Evolutionary conservation across 2,113 vertebrate species (phyloP), one percentile per base, ranked within the genome.

Genomic region (Anguilla rostrata): DNA sequence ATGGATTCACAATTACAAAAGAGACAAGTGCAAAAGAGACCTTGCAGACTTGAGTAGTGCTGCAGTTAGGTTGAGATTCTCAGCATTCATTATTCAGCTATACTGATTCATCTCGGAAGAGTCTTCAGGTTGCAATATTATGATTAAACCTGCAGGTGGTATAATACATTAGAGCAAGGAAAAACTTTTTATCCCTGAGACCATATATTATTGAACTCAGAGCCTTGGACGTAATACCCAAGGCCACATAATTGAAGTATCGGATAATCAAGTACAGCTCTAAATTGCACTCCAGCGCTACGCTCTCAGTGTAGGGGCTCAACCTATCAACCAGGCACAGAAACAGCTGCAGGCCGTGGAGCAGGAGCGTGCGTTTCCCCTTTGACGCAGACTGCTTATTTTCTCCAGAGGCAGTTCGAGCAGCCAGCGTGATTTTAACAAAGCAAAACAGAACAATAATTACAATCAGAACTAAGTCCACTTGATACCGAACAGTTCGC

Each of bases 161-260:
- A 46, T 86, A 88, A 46, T 87, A 87, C 29, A 40, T 34, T 39
- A 90, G 6, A 22, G 81, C 78, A n/a, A 56, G 2, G 39, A 43
- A 87, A 34, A 91, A 91, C 49, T 82, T 87, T 80, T 92, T 88
- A 87, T 93, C 92, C 84, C 90, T 88, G 39, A 93, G 75, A 0
- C 92, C 92, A 82, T 93, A 93, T n/a, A 93, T 87, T 0, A 93
- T 84, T 39, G 92, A 88, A 83, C 91, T 93, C 0, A 93, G 84
- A 8, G 89, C 90, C 82, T 88, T 85, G 0, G 92, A 89, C 0
- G 90, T 82, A 41, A 92, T 82, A 75, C 82, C 88, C 16, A 93
- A 90, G 14, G 86, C 49, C 14, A 92, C 63, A 26, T 91, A 93
- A 39, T 91, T 89, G 26, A 89, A 88, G 85, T 87, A 81, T 2